Evolutionary conservation across 2,113 vertebrate species (phyloP).

Genomic region (Hyperopisus bebe): DNA sequence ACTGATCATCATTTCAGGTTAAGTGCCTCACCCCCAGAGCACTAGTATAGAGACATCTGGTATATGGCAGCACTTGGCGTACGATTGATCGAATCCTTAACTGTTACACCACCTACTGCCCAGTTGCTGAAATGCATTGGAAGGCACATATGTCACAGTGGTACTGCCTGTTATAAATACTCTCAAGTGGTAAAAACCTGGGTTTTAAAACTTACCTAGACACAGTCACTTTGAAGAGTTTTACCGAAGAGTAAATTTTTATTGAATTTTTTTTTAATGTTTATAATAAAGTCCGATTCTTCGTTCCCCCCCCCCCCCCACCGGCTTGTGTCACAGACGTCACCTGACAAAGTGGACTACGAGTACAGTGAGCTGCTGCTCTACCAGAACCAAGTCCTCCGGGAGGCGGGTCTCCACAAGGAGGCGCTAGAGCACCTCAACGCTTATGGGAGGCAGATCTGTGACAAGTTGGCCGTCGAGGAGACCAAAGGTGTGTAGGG

Average conservation of each 20-base stretch:
- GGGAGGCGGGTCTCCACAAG: constrained; percentile 87
- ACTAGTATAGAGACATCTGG: not conserved
- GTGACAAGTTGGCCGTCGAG: constrained; percentile 95
- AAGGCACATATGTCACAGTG: not conserved
- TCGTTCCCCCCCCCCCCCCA: too few species aligned
- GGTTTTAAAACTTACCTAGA: not conserved
- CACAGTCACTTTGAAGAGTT: not conserved
- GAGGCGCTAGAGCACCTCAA: constrained; percentile 93
- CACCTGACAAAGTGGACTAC: constrained; percentile 96
- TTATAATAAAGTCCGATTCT: not conserved
- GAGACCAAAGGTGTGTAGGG: constrained; percentile 79
- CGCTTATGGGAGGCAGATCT: constrained; percentile 94
- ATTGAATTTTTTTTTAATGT: not conserved
- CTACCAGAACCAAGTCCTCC: constrained; percentile 97
- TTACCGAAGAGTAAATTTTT: not conserved
- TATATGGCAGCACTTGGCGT: not conserved
- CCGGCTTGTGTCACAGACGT: constrained; percentile 65
- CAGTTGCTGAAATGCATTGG: not conserved
- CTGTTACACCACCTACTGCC: not conserved
- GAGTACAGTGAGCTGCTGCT: constrained; percentile 97
- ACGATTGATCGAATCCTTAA: not conserved
- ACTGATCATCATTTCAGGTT: not conserved
- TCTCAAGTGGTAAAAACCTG: not conserved
- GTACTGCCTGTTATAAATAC: not conserved
- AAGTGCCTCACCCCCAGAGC: not conserved